Percentiles rank a stretch among this genome's conserved stretches.
phyloP scores from a whole-genome alignment of 2,113 vertebrate species.

The Coptodon bakossiorum region DNA sequence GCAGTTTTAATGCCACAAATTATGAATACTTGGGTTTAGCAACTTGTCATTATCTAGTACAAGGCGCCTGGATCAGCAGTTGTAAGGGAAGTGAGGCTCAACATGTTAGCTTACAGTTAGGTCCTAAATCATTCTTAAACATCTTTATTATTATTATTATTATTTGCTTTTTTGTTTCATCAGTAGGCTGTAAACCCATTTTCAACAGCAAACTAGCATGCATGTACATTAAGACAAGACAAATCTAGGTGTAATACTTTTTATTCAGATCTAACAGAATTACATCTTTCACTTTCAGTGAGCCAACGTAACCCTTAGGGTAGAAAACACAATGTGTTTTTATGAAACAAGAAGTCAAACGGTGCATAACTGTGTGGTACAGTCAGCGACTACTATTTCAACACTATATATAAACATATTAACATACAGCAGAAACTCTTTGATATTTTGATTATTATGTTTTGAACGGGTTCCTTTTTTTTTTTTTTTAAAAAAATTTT shows the following conservation, averaged over 20 bases:
- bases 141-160: background rate
- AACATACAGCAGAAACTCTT: background rate
- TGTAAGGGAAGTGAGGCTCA: background rate
- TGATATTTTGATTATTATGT: background rate
- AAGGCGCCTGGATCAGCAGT: background rate
- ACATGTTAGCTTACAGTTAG: background rate
- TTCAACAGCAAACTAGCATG: background rate
- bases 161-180: background rate
- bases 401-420: background rate
- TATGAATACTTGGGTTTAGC: background rate
- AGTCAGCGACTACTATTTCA: background rate
- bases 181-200: background rate
- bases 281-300: background rate
- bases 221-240: background rate
- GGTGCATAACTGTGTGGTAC: background rate
- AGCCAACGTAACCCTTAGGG: background rate
- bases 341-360: background rate
- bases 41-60: background rate
- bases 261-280: constrained; percentile 5
- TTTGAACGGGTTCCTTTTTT: background rate
- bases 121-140: background rate
- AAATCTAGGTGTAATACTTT: background rate
- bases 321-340: background rate
- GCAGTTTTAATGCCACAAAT: background rate
- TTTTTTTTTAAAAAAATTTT: too few species aligned